Conservation (phyloP, 2,113 vertebrate species). For the Trematomus loennbergii region DNA sequence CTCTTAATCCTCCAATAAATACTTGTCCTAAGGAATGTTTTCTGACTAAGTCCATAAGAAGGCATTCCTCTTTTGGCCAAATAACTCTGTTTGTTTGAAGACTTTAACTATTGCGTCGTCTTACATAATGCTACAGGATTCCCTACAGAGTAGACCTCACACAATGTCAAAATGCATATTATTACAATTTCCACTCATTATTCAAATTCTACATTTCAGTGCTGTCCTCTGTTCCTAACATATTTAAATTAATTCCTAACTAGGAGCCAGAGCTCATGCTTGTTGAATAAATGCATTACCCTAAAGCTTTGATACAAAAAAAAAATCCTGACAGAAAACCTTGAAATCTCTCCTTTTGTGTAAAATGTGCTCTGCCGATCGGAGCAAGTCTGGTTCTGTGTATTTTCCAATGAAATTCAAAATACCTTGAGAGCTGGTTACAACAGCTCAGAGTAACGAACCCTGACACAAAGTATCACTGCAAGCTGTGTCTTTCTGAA, state of each 20-base stretch:
- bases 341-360: constrained; percentile 1
- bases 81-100: constrained; percentile 31
- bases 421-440: not conserved
- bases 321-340: not conserved
- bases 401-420: not conserved
- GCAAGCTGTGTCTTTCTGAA: constrained; percentile 33
- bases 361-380: not conserved
- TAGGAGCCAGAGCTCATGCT: not conserved
- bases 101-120: constrained; percentile 22
- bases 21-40: constrained; percentile 8
- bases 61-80: constrained; percentile 33
- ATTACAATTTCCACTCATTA: constrained; percentile 7
- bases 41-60: constrained; percentile 2
- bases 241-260: not conserved
- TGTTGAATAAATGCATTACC: constrained; percentile 10
- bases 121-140: constrained; percentile 51
- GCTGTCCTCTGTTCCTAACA: not conserved
- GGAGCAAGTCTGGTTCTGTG: not conserved
- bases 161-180: constrained; percentile 22
- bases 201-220: constrained; percentile 17
- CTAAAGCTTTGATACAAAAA: not conserved
- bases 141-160: constrained; percentile 16
- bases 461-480: constrained; percentile 3
- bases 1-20: constrained; percentile 38
- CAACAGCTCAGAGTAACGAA: constrained; percentile 1